Evolutionary conservation across 2,888 invertebrate species (phyloP).

Genomic region (Encarsia formosa): DNA sequence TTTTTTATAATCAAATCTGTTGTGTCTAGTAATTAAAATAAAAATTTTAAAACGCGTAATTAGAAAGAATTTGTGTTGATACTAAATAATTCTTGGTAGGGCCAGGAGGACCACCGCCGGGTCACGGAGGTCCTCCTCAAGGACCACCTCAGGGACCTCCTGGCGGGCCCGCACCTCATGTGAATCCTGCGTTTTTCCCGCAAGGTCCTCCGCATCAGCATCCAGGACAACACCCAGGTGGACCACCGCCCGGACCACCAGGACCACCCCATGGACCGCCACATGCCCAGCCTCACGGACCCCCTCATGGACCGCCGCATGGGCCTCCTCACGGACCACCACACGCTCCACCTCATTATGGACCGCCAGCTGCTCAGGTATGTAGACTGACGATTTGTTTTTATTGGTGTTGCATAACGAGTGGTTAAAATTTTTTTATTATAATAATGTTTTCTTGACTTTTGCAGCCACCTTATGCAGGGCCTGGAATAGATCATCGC

Average conservation of each 20-base stretch:
- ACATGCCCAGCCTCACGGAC: constrained; percentile 58
- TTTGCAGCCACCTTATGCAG: constrained; percentile 57
- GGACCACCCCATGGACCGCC: constrained; percentile 66
- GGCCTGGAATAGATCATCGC: constrained; percentile 55
- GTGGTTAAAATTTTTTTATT: background rate
- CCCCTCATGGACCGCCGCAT: constrained; percentile 60
- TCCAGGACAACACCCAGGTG: constrained; percentile 56
- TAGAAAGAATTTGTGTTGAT: constrained; percentile 36
- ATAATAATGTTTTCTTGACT: background rate
- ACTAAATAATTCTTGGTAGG: too few relatives aligned
- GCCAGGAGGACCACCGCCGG: constrained; percentile 54
- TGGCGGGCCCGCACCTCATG: constrained; percentile 83
- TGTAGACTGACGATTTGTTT: background rate
- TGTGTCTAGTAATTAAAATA: background rate
- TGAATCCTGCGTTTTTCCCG: constrained; percentile 95
- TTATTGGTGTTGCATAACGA: background rate
- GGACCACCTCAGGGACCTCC: constrained; percentile 56
- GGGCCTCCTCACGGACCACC: constrained; percentile 62
- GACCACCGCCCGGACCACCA: constrained; percentile 65
- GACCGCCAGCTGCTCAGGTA: constrained; percentile 53
- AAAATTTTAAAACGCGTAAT: constrained; percentile 23
- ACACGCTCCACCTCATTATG: constrained; percentile 53
- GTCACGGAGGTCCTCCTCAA: constrained; percentile 57
- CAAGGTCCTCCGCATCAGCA: constrained; percentile 63
- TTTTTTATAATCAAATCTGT: constrained; percentile 16